Percentiles rank a stretch among this genome's conserved stretches.
These are phyloP conservation scores for Patiria pectinifera DNA, from an alignment of 53 echinoderm and acorn worm genomes.

Conservation along the genomic window DNA sequence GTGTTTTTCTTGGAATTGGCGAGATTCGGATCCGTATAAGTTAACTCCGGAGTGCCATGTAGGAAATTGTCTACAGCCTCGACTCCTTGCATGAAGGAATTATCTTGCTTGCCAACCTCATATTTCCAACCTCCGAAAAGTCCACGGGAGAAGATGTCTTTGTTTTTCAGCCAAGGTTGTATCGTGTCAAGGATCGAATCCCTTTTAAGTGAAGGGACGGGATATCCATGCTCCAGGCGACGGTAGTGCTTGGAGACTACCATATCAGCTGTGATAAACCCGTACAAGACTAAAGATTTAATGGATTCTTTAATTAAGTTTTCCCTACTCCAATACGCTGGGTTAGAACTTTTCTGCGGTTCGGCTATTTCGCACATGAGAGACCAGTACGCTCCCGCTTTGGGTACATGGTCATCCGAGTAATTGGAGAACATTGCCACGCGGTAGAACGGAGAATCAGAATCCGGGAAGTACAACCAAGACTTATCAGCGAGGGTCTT, in stretches of 20 bases:
- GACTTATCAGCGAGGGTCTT: constrained; percentile 44
- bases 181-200: constrained; percentile 27
- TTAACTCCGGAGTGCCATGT: background rate
- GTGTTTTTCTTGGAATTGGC: constrained; percentile 34
- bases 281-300: constrained; percentile 32
- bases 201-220: constrained; percentile 47
- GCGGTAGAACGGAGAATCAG: constrained; percentile 67
- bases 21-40: constrained; percentile 28
- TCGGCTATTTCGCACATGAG: constrained; percentile 64
- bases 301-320: constrained; percentile 35
- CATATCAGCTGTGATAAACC: constrained; percentile 44
- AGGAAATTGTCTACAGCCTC: constrained; percentile 37
- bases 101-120: constrained; percentile 52
- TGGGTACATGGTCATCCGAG: constrained; percentile 64
- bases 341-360: background rate
- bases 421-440: constrained; percentile 63
- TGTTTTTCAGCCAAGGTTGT: constrained; percentile 58
- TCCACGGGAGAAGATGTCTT: constrained; percentile 40
- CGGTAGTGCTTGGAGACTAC: constrained; percentile 51
- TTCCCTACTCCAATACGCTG: background rate
- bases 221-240: constrained; percentile 56
- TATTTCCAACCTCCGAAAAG: constrained; percentile 57
- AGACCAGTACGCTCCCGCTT: constrained; percentile 42
- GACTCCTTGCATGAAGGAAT: constrained; percentile 51
- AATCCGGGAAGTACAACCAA: constrained; percentile 66